Percentiles rank a stretch among this genome's conserved stretches.
These are phyloP conservation scores for Hipposideros larvatus DNA, from an alignment of 2,797 vertebrate genomes.

Conservation along the genomic window DNA sequence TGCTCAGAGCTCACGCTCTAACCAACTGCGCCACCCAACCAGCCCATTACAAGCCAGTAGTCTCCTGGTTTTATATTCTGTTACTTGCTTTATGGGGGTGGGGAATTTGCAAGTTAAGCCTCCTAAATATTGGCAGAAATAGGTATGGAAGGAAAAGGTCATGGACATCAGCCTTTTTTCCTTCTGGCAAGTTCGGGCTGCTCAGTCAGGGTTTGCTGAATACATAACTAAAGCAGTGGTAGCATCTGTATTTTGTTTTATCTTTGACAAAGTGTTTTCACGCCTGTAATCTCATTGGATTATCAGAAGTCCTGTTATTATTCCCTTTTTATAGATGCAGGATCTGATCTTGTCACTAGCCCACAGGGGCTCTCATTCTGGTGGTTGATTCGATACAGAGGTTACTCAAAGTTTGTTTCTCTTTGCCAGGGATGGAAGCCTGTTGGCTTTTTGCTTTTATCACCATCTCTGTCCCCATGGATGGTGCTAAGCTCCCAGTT, in stretches of 20 bases:
- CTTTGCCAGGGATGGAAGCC: background rate
- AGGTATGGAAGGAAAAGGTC: background rate
- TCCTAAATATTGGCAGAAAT: background rate
- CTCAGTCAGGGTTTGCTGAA: background rate
- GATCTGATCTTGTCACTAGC: background rate
- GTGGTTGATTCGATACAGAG: background rate
- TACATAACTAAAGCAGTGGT: rapidly evolving
- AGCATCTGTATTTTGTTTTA: background rate
- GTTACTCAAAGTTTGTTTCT: background rate
- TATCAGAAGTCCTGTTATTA: background rate
- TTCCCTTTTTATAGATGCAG: too few species aligned
- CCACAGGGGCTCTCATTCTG: background rate
- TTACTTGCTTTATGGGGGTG: background rate
- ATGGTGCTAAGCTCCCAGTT: background rate
- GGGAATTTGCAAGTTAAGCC: background rate
- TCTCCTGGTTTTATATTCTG: background rate
- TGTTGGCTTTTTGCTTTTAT: background rate
- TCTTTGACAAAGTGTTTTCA: too few species aligned
- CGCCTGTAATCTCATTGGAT: background rate
- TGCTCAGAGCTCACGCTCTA: too few species aligned
- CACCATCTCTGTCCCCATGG: background rate
- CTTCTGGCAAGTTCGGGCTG: background rate
- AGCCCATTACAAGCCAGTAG: background rate
- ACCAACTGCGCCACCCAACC: too few species aligned
- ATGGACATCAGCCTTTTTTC: too few species aligned